These are phyloP conservation scores for Neoseiulus cucumeris DNA, from an alignment of 1,140 invertebrate species.

Conservation along the genomic window DNA sequence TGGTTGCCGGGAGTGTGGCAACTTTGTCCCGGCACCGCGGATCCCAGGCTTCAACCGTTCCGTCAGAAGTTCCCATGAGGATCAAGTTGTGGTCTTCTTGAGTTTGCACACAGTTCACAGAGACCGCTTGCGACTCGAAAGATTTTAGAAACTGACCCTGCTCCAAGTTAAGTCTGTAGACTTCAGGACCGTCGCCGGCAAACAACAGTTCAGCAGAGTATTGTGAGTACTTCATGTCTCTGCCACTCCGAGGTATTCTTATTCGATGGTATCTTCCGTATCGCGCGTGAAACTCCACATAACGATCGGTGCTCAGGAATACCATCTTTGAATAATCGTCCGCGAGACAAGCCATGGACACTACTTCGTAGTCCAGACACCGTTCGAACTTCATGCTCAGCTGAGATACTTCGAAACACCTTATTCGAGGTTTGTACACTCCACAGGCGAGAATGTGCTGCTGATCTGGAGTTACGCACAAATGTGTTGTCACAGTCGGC, in stretches of 20 bases:
- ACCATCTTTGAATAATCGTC: slow-evolving; percentile 65
- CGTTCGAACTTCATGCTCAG: slow-evolving; percentile 95
- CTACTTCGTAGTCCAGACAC: slow-evolving; percentile 87
- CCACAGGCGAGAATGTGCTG: slow-evolving; percentile 81
- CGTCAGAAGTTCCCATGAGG: slow-evolving; percentile 68
- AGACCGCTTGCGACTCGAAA: slow-evolving; percentile 46
- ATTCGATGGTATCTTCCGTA: slow-evolving; percentile 74
- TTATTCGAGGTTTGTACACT: slow-evolving; percentile 85
- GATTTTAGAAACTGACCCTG: slow-evolving; percentile 78
- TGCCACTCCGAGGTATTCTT: slow-evolving; percentile 80
- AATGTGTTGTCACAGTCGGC: slow-evolving; percentile 70
- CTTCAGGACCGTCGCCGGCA: slow-evolving; percentile 67
- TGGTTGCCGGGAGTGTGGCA: slow-evolving; percentile 61
- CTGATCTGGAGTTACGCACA: slow-evolving; percentile 71
- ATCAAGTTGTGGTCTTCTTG: slow-evolving; percentile 75
- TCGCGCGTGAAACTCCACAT: slow-evolving; percentile 83
- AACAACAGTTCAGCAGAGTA: slow-evolving; percentile 76
- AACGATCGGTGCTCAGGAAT: slow-evolving; percentile 44
- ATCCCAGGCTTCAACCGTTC: slow-evolving; percentile 89
- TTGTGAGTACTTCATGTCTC: slow-evolving; percentile 78
- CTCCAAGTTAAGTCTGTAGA: slow-evolving; percentile 87
- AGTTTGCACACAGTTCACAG: slow-evolving; percentile 64
- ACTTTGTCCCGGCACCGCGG: slow-evolving; percentile 51
- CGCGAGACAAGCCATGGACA: slow-evolving; percentile 62
- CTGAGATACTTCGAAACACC: slow-evolving; percentile 89